phyloP scores from a whole-genome alignment of 1,140 invertebrate species.

The Papilio helenus region DNA sequence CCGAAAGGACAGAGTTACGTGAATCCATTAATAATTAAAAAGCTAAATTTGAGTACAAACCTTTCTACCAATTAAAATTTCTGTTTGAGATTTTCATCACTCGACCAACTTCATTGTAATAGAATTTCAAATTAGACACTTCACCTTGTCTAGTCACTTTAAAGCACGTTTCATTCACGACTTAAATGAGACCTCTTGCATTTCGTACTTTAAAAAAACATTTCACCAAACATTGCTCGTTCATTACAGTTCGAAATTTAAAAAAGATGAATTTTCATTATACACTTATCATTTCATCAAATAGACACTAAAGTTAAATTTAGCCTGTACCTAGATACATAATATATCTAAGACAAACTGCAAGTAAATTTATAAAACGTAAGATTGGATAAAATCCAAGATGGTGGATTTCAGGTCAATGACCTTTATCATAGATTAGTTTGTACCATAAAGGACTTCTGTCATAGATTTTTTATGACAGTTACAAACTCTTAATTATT shows the following conservation, averaged over 20 bases:
- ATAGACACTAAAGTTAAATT: neutral
- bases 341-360: neutral
- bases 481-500: too few species aligned
- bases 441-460: neutral
- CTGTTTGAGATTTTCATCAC: conserved; percentile 20
- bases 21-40: conserved; percentile 17
- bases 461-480: neutral
- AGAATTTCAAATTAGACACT: conserved; percentile 20
- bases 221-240: neutral
- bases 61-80: conserved; percentile 17
- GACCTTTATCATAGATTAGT: neutral
- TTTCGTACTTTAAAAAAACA: neutral
- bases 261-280: too few species aligned
- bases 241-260: neutral
- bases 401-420: conserved; percentile 1
- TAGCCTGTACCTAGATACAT: neutral
- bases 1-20: conserved; percentile 11
- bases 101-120: conserved; percentile 11
- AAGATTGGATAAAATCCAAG: conserved; percentile 10
- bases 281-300: too few species aligned
- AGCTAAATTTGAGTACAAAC: conserved; percentile 16
- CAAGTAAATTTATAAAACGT: neutral
- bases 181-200: neutral
- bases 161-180: neutral
- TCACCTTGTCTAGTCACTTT: neutral